Percentiles rank a stretch among this genome's conserved stretches.
phyloP scores from a whole-genome alignment of 2,888 invertebrate genomes.

The Cephus nigrinus region DNA sequence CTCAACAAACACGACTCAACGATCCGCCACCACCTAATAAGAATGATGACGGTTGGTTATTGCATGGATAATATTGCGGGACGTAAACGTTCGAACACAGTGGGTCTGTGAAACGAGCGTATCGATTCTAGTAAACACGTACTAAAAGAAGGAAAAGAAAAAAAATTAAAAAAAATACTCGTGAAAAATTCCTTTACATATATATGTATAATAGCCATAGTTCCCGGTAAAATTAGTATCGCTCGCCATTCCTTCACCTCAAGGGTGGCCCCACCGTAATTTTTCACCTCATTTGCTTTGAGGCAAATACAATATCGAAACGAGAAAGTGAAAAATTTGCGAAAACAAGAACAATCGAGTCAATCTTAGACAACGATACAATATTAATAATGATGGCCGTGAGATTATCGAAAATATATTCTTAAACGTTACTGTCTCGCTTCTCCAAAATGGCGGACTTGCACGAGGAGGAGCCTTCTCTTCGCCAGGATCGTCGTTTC shows the following conservation, averaged over 20 bases:
- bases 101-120: neutral
- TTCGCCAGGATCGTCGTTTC: neutral
- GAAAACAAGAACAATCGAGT: neutral
- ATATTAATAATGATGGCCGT: neutral
- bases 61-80: slow-evolving; percentile 5
- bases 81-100: neutral
- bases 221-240: neutral
- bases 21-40: neutral
- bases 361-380: neutral
- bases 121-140: neutral
- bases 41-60: neutral
- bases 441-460: neutral
- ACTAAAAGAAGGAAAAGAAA: neutral
- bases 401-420: neutral
- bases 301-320: neutral
- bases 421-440: neutral
- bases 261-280: neutral
- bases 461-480: neutral
- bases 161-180: neutral
- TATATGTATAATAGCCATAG: neutral
- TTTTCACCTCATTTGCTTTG: neutral
- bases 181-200: neutral
- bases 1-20: neutral
- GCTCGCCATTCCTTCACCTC: neutral
- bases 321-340: neutral